These are phyloP conservation scores for Babylonia areolata DNA, from an alignment of 1,140 invertebrate species.

Conservation along the genomic window DNA sequence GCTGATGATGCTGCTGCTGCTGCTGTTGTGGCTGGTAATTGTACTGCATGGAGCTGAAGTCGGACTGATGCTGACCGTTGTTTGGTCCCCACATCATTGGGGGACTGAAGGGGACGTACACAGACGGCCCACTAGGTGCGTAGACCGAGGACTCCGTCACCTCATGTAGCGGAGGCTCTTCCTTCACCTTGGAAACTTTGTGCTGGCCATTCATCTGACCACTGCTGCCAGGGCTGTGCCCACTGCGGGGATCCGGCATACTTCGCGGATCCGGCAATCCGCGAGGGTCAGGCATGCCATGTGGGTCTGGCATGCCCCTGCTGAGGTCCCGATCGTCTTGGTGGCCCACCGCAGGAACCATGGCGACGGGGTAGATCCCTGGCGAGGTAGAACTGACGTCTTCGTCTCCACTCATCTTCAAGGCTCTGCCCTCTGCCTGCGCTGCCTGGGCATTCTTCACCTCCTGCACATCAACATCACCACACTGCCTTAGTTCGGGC, in stretches of 20 bases:
- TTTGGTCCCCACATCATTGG: conserved; percentile 34
- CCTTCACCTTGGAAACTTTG: conserved; percentile 7
- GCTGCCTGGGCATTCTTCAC: conserved; percentile 41
- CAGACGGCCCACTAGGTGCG: conserved; percentile 3
- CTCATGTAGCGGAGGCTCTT: not conserved
- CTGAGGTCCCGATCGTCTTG: conserved; percentile 22
- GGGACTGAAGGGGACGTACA: conserved; percentile 35
- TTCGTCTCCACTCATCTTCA: not conserved
- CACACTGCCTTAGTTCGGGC: too few relatives aligned
- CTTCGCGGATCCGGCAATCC: not conserved
- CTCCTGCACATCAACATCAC: too few relatives aligned
- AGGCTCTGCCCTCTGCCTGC: conserved; percentile 11
- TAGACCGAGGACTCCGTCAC: conserved; percentile 1
- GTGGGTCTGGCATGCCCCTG: not conserved
- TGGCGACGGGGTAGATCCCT: conserved; percentile 32
- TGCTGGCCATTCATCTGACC: not conserved
- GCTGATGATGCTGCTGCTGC: not conserved
- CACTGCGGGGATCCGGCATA: not conserved
- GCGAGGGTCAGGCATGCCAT: not conserved
- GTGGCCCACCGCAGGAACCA: not conserved
- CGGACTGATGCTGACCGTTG: not conserved
- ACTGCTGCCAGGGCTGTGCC: conserved; percentile 9
- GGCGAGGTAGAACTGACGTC: conserved; percentile 26
- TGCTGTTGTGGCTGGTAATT: not conserved
- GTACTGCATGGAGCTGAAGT: not conserved